A percentile compares a stretch with the other conserved stretches of the same genome.
Conservation (phyloP, 1,140 invertebrate genomes). For the Listronotus oregonensis region DNA sequence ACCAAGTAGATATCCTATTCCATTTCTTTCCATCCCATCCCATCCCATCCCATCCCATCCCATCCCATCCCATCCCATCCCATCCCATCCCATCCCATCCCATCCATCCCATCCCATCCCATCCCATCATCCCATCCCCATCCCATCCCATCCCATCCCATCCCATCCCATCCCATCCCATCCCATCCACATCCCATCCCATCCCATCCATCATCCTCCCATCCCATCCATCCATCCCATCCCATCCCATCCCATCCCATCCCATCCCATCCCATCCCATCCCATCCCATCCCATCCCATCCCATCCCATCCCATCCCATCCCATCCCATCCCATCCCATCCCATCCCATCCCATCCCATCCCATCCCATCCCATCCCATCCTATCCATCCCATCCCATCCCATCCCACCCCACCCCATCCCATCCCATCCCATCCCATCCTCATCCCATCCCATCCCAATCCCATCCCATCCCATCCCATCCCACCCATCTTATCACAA, state of each 20-base stretch:
- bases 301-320: conserved; percentile 28
- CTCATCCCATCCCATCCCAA: conserved; percentile 3
- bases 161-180: too few relatives aligned
- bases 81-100: conserved; percentile 3
- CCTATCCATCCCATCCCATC: background rate
- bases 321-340: conserved; percentile 28
- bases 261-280: conserved; percentile 27
- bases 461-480: conserved; percentile 3
- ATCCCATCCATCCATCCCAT: too few relatives aligned
- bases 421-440: background rate
- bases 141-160: too few relatives aligned
- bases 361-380: conserved; percentile 27
- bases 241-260: conserved; percentile 25
- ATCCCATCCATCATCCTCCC: too few relatives aligned
- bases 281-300: conserved; percentile 26
- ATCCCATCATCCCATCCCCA: too few relatives aligned
- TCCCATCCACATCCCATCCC: too few relatives aligned
- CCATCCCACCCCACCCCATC: background rate
- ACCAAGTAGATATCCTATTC: too few relatives aligned
- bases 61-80: conserved; percentile 3
- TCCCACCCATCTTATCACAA: too few relatives aligned
- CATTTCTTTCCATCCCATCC: too few relatives aligned
- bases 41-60: background rate
- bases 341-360: conserved; percentile 28
- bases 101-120: conserved; percentile 2